Conservation (phyloP, 1,140 invertebrate genomes). For the Euura saliciscinereae region DNA sequence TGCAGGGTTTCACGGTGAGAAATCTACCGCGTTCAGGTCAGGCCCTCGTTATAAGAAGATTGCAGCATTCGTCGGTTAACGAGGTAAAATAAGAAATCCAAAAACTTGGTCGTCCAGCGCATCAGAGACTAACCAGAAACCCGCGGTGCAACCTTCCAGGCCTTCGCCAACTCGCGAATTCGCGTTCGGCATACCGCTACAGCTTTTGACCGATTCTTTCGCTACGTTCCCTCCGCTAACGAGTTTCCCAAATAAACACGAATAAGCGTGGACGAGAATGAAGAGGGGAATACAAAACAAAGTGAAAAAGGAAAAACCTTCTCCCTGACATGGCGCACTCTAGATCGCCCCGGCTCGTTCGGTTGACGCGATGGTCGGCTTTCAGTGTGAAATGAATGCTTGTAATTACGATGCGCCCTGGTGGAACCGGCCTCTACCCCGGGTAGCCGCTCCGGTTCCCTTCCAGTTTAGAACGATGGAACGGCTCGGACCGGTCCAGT, state of each 20-base stretch:
- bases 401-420: conserved; percentile 44
- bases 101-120: too few species aligned
- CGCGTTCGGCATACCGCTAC: too few species aligned
- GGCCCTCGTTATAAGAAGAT: too few species aligned
- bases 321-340: not conserved
- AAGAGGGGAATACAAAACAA: not conserved
- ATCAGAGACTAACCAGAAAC: too few species aligned
- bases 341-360: not conserved
- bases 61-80: too few species aligned
- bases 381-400: conserved; percentile 55
- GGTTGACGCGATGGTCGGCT: conserved; percentile 30
- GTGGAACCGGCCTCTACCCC: not conserved
- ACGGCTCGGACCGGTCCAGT: conserved; percentile 15
- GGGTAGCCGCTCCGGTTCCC: conserved; percentile 2
- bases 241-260: conserved; percentile 3
- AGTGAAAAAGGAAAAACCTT: not conserved
- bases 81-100: too few species aligned
- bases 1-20: too few species aligned
- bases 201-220: not conserved
- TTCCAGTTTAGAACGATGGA: conserved; percentile 25
- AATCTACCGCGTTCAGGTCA: too few species aligned
- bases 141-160: too few species aligned
- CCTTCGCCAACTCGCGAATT: too few species aligned
- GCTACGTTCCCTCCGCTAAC: conserved; percentile 3
- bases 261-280: not conserved